These are phyloP conservation scores for Synanthedon andrenaeformis DNA, from an alignment of 2,888 invertebrate species.

Conservation along the genomic window DNA sequence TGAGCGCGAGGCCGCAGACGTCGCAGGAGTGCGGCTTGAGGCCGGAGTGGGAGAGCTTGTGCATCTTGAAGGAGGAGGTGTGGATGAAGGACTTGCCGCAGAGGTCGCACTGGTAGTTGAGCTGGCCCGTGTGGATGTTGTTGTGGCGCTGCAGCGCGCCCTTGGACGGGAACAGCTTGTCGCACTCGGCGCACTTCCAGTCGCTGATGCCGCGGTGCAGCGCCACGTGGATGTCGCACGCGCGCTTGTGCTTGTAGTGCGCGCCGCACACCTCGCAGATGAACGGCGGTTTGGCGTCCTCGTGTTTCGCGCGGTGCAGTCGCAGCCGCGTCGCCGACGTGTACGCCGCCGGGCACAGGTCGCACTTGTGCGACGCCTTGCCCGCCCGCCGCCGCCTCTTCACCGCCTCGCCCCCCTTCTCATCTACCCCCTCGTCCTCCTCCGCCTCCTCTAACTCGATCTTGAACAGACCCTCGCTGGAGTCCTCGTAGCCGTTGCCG, in stretches of 20 bases:
- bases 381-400: slow-evolving; percentile 6
- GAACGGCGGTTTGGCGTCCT: slow-evolving; percentile 58
- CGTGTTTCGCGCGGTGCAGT: slow-evolving; percentile 53
- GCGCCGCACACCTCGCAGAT: slow-evolving; percentile 72
- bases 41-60: slow-evolving; percentile 74
- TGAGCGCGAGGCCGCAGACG: slow-evolving; percentile 71
- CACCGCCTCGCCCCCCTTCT: too few species aligned
- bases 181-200: slow-evolving; percentile 71
- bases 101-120: slow-evolving; percentile 72
- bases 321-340: slow-evolving; percentile 42
- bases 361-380: slow-evolving; percentile 45
- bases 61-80: slow-evolving; percentile 78
- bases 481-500: slow-evolving; percentile 23
- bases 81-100: slow-evolving; percentile 76
- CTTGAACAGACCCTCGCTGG: slow-evolving; percentile 17
- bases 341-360: slow-evolving; percentile 22
- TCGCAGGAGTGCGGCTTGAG: slow-evolving; percentile 71
- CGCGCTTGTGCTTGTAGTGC: slow-evolving; percentile 73
- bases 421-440: slow-evolving; percentile 18
- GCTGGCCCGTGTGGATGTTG: slow-evolving; percentile 72
- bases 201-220: slow-evolving; percentile 72
- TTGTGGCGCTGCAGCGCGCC: slow-evolving; percentile 72
- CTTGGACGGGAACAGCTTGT: slow-evolving; percentile 73
- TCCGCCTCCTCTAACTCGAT: slow-evolving; percentile 29
- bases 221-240: slow-evolving; percentile 72